Percentiles rank a stretch among this genome's conserved stretches.
phyloP scores from a whole-genome alignment of 2,797 vertebrate species.

The Paratrypauchen microcephalus region DNA sequence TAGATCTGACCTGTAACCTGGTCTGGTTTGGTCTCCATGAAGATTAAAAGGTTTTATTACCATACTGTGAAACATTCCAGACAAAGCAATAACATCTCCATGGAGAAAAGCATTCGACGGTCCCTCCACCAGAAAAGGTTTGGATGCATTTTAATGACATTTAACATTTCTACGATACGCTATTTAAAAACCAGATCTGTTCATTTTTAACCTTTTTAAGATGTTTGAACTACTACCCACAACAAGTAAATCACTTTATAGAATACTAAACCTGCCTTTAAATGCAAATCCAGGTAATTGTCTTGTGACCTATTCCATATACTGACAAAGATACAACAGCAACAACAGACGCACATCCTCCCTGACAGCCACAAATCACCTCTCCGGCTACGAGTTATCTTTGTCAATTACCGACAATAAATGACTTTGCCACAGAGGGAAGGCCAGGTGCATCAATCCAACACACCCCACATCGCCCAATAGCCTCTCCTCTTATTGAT shows the following conservation, averaged over 20 bases:
- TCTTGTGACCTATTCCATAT: not conserved
- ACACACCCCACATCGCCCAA: slow-evolving; percentile 29
- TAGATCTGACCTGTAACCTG: no score
- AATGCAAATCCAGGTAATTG: not conserved
- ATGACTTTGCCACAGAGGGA: slow-evolving; percentile 58
- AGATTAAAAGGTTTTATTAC: no score
- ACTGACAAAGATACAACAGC: not conserved
- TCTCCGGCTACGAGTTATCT: slow-evolving; percentile 59
- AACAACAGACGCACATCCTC: slow-evolving; percentile 1
- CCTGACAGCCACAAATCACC: slow-evolving; percentile 63
- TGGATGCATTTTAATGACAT: no score
- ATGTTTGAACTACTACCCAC: no score
- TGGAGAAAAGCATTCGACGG: no score
- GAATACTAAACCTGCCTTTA: not conserved
- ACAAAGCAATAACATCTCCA: no score
- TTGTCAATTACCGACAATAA: slow-evolving; percentile 73
- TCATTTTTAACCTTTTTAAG: no score
- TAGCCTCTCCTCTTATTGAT: slow-evolving; percentile 42
- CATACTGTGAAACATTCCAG: no score
- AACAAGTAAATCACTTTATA: not conserved
- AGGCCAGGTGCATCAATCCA: slow-evolving; percentile 71
- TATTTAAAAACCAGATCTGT: no score
- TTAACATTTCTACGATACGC: no score
- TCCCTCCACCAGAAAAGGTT: no score
- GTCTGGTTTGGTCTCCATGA: no score